Evolutionary conservation across 2,113 vertebrate genomes (phyloP).

Genomic region (Tragelaphus scriptus): DNA sequence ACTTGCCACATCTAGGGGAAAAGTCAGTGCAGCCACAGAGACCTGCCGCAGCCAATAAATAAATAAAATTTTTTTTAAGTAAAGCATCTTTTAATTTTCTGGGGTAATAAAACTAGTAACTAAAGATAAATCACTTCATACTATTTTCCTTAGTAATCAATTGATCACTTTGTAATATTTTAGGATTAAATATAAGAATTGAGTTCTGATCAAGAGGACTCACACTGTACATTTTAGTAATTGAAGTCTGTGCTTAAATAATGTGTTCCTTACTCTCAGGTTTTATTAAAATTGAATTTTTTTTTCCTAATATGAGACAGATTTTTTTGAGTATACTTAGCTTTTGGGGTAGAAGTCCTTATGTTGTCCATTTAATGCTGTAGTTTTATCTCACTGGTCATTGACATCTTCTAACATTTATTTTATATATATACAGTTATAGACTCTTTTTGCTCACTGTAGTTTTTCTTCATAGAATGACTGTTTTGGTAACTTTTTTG

Average conservation of each 20-base stretch:
- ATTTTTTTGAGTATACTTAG: not conserved
- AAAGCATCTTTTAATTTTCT: not conserved
- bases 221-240: not conserved
- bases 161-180: not conserved
- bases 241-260: not conserved
- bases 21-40: not conserved
- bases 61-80: not conserved
- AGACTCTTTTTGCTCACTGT: not conserved
- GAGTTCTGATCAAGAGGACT: not conserved
- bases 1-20: not conserved
- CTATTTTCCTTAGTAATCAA: not conserved
- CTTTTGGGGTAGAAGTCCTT: not conserved
- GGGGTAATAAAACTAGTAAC: not conserved
- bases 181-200: slow-evolving; percentile 22
- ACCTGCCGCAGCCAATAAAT: not conserved
- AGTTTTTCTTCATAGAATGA: not conserved
- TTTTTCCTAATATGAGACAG: not conserved
- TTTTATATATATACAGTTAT: not conserved
- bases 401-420: not conserved
- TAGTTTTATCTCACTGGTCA: not conserved
- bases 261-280: not conserved
- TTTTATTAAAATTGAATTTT: not conserved
- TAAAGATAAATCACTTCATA: not conserved
- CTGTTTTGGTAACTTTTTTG: not conserved
- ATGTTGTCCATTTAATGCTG: not conserved